Evolutionary conservation across 2,797 vertebrate genomes (phyloP).

Genomic region (Chrosomus eos): DNA sequence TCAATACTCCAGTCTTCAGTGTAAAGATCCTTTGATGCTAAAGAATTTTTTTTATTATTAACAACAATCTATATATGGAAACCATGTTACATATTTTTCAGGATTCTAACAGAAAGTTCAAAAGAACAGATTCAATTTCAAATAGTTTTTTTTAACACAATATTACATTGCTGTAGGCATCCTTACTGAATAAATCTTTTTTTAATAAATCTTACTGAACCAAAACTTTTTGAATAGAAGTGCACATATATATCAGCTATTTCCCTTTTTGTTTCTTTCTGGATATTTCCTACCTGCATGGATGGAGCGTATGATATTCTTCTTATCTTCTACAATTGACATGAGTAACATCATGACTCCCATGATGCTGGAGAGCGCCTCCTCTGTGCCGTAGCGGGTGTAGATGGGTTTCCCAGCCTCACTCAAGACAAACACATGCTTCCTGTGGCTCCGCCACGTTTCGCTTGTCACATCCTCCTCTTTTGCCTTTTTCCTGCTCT

Average conservation of each 20-base stretch:
- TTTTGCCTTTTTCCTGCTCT: conserved; percentile 68
- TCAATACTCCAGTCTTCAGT: not conserved
- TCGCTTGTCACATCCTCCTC: conserved; percentile 88
- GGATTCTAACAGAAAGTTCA: not conserved
- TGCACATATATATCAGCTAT: not conserved
- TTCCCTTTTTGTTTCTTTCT: not conserved
- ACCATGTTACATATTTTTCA: not conserved
- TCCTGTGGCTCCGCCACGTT: conserved; percentile 89
- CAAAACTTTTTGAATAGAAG: not conserved
- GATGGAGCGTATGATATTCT: conserved; percentile 94
- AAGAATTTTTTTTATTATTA: not conserved
- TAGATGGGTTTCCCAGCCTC: conserved; percentile 98
- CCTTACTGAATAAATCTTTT: not conserved
- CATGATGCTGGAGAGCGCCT: conserved; percentile 95
- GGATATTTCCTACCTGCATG: conserved; percentile 84
- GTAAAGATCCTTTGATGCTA: not conserved
- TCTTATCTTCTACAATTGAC: conserved; percentile 92
- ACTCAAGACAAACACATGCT: conserved; percentile 95
- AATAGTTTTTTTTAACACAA: not conserved
- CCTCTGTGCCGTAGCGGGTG: conserved; percentile 93
- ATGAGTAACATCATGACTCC: conserved; percentile 98
- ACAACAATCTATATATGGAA: not conserved
- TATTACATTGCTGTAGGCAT: not conserved
- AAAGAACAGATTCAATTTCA: not conserved
- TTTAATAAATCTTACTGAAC: too few relatives aligned